phyloP scores from a whole-genome alignment of 2,888 invertebrate genomes.

The Myopa tessellatipennis region DNA sequence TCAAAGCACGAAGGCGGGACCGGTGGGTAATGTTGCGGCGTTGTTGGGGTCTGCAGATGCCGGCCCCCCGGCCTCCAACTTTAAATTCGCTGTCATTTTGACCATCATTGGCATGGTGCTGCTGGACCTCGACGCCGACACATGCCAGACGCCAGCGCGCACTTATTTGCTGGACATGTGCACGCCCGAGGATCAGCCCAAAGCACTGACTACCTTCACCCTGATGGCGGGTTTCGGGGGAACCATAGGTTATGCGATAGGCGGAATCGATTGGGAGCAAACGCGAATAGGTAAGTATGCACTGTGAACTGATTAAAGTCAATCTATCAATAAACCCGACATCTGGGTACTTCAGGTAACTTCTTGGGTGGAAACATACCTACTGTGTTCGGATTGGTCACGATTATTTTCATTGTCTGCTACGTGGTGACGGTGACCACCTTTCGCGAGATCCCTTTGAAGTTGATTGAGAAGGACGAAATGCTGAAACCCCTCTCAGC shows the following conservation, averaged over 20 bases:
- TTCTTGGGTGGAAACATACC: slow-evolving; percentile 72
- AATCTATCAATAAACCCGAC: too few relatives aligned
- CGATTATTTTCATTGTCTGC: slow-evolving; percentile 71
- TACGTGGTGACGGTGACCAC: slow-evolving; percentile 72
- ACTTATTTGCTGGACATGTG: slow-evolving; percentile 75
- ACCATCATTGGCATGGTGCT: slow-evolving; percentile 74
- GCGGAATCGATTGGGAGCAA: slow-evolving; percentile 73
- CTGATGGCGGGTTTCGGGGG: slow-evolving; percentile 76
- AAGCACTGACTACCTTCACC: slow-evolving; percentile 74
- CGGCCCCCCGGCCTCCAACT: slow-evolving; percentile 48
- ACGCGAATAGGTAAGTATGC: slow-evolving; percentile 64
- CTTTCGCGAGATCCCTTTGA: slow-evolving; percentile 72
- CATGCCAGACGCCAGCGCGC: slow-evolving; percentile 74
- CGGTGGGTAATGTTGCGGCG: slow-evolving; percentile 49
- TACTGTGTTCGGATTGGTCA: slow-evolving; percentile 72
- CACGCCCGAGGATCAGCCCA: slow-evolving; percentile 73
- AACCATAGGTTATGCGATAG: slow-evolving; percentile 72
- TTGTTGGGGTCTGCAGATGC: slow-evolving; percentile 31
- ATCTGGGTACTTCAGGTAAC: slow-evolving; percentile 46
- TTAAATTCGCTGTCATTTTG: slow-evolving; percentile 69
- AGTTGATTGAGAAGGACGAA: slow-evolving; percentile 64
- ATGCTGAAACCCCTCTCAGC: slow-evolving; percentile 63
- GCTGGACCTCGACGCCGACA: slow-evolving; percentile 75
- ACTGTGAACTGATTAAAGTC: neutral
- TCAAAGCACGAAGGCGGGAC: slow-evolving; percentile 42